A percentile compares a stretch with the other conserved stretches of the same genome.
Evolutionary conservation across 2,113 vertebrate species (phyloP).

Genomic region (Serinus canaria): DNA sequence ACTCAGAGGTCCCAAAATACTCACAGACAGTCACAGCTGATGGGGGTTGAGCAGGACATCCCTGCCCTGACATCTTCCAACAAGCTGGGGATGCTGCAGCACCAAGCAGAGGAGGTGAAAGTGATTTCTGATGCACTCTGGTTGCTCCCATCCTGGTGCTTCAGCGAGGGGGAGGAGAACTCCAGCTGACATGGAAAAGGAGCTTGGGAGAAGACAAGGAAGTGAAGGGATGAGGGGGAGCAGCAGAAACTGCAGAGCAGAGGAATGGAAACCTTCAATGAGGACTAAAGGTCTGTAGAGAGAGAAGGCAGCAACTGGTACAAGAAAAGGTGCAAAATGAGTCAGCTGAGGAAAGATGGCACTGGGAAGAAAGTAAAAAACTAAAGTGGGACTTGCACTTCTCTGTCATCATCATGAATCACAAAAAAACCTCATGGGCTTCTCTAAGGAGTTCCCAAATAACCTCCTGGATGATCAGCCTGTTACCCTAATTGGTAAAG

Average conservation of each 20-base stretch:
- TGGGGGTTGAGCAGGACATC: not conserved
- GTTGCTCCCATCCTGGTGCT: not conserved
- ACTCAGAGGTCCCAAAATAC: not conserved
- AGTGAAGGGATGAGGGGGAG: not conserved
- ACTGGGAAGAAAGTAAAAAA: not conserved
- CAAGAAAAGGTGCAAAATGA: not conserved
- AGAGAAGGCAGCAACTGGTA: not conserved
- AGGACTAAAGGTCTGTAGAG: not conserved
- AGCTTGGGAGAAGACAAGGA: not conserved
- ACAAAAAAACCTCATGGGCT: not conserved
- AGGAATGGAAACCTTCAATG: not conserved
- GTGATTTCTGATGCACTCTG: not conserved
- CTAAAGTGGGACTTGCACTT: not conserved
- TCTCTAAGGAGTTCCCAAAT: not conserved
- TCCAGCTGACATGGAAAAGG: not conserved
- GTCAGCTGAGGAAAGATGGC: not conserved
- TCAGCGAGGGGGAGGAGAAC: not conserved
- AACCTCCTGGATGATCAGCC: not conserved
- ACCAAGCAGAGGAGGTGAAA: not conserved
- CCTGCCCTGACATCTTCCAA: not conserved
- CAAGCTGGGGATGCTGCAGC: not conserved
- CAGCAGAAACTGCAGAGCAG: not conserved
- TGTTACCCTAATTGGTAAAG: not conserved
- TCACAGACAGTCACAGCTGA: not conserved
- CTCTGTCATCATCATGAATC: not conserved